These are phyloP conservation scores for Eupithecia vulgata DNA, from an alignment of 2,888 invertebrate genomes.

Conservation along the genomic window DNA sequence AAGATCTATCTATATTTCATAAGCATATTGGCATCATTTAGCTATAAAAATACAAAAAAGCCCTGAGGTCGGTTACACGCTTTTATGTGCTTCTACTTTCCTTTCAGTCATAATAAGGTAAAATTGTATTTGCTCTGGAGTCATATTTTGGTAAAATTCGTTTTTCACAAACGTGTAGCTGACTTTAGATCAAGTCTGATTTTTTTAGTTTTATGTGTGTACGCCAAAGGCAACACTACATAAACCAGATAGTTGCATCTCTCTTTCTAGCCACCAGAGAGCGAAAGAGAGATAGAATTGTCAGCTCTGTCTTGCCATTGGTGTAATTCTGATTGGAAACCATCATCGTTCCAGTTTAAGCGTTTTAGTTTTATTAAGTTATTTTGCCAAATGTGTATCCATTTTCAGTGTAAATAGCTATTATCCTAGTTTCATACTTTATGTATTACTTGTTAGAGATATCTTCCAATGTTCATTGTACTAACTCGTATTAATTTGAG, in stretches of 20 bases:
- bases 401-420: conserved; percentile 75
- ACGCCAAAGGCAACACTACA: conserved; percentile 38
- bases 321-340: conserved; percentile 32
- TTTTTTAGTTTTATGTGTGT: conserved; percentile 42
- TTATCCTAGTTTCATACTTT: conserved; percentile 53
- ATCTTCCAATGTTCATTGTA: conserved; percentile 44
- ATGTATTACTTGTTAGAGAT: conserved; percentile 53
- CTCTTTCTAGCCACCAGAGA: conserved; percentile 22
- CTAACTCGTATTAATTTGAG: conserved; percentile 39
- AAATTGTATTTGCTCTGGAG: conserved; percentile 28
- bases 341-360: conserved; percentile 47
- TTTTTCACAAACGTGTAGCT: conserved; percentile 51
- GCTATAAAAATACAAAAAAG: conserved; percentile 38
- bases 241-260: conserved; percentile 26
- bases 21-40: conserved; percentile 49
- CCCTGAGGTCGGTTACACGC: conserved; percentile 49
- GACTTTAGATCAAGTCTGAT: conserved; percentile 54
- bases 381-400: conserved; percentile 78
- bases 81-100: conserved; percentile 35
- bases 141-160: conserved; percentile 30
- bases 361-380: conserved; percentile 62
- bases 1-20: conserved; percentile 43
- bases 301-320: conserved; percentile 37
- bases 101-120: background rate
- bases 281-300: conserved; percentile 31